A percentile compares a stretch with the other conserved stretches of the same genome.
Evolutionary conservation across 2,113 vertebrate genomes (phyloP).

Genomic region (Rafetus swinhoei): DNA sequence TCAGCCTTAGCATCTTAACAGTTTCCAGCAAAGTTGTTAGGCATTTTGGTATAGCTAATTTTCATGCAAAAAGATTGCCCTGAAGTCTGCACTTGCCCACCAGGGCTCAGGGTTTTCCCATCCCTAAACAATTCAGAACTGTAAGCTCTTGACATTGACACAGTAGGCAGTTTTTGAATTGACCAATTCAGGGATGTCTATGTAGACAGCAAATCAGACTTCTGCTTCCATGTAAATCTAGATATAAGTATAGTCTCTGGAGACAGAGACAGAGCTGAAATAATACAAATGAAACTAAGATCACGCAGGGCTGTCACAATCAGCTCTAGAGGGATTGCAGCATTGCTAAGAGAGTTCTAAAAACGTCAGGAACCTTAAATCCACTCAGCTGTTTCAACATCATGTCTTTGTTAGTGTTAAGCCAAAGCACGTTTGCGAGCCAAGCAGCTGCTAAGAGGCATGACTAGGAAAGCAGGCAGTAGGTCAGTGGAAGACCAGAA

Average conservation of each 20-base stretch:
- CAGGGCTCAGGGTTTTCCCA: background rate
- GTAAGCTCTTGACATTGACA: background rate
- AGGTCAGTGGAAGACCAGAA: background rate
- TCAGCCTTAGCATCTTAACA: background rate
- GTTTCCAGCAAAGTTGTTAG: background rate
- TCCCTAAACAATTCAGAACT: background rate
- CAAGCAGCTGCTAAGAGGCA: background rate
- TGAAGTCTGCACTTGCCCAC: background rate
- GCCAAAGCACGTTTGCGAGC: background rate
- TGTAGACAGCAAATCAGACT: background rate
- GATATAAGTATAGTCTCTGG: background rate
- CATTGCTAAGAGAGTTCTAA: background rate
- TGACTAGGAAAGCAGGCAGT: background rate
- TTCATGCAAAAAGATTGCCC: background rate
- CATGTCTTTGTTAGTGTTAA: background rate
- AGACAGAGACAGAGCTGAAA: background rate
- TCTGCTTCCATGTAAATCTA: background rate
- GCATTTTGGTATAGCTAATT: background rate
- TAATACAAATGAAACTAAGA: background rate
- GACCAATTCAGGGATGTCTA: background rate
- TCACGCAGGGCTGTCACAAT: background rate
- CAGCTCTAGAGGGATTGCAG: background rate
- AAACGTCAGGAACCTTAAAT: background rate
- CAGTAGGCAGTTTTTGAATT: background rate
- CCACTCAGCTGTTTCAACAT: background rate